Percentiles rank a stretch among this genome's conserved stretches.
Conservation (phyloP, 2,888 invertebrate genomes). For the Orthosia gracilis region DNA sequence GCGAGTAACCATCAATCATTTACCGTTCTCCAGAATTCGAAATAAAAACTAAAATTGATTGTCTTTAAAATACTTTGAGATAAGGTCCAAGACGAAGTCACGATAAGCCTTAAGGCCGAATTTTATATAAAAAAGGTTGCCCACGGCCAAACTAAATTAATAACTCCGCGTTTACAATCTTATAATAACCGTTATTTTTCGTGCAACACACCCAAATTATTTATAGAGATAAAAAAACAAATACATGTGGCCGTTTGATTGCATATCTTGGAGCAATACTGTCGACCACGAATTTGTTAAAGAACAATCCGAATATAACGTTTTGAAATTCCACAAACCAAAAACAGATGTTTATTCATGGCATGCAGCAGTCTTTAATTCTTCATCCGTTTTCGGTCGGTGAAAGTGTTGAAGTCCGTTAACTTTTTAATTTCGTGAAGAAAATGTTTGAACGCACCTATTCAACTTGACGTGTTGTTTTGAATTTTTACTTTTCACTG, state of each 20-base stretch:
- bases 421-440: constrained; percentile 33
- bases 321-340: constrained; percentile 37
- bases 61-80: constrained; percentile 63
- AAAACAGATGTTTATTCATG: constrained; percentile 38
- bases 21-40: constrained; percentile 50
- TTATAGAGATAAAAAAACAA: constrained; percentile 74
- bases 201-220: constrained; percentile 67
- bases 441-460: constrained; percentile 9
- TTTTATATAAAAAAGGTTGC: constrained; percentile 70
- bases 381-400: constrained; percentile 42
- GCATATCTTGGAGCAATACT: constrained; percentile 59
- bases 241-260: constrained; percentile 70
- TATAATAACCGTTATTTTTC: constrained; percentile 74
- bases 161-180: constrained; percentile 75
- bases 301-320: constrained; percentile 23
- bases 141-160: constrained; percentile 76
- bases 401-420: constrained; percentile 42
- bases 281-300: constrained; percentile 31
- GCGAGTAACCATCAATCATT: constrained; percentile 63
- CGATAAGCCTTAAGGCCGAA: constrained; percentile 73
- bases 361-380: constrained; percentile 22
- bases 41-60: constrained; percentile 63
- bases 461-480: not conserved
- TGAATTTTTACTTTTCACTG: constrained; percentile 26
- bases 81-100: constrained; percentile 72